Percentiles rank a stretch among this genome's conserved stretches.
Conservation (phyloP, 2,797 vertebrate species). For the Pterois miles region DNA sequence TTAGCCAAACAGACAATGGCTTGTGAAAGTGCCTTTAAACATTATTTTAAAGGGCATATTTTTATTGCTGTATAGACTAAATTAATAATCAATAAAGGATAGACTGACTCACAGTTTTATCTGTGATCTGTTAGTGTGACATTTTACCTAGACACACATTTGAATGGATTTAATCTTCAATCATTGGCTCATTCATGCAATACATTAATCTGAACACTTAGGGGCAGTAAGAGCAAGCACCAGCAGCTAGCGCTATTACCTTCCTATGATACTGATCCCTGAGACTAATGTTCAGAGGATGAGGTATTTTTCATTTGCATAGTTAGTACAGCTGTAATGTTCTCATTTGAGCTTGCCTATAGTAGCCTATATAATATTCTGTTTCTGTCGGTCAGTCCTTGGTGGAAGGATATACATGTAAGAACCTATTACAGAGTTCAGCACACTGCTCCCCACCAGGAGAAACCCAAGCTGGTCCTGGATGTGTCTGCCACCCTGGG, state of each 20-base stretch:
- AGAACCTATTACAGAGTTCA: neutral
- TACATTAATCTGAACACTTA: constrained; percentile 64
- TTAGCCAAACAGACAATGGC: too few relatives aligned
- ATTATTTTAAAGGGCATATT: too few relatives aligned
- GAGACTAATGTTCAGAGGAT: neutral
- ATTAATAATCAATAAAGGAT: neutral
- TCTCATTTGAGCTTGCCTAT: neutral
- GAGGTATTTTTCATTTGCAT: neutral
- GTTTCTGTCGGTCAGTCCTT: neutral
- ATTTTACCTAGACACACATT: neutral
- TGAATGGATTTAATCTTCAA: neutral
- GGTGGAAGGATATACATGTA: neutral
- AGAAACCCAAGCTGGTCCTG: constrained; percentile 61
- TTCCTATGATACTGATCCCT: neutral
- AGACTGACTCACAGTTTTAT: neutral
- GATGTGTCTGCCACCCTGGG: constrained; percentile 42
- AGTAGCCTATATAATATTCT: neutral
- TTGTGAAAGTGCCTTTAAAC: too few relatives aligned
- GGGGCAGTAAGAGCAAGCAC: constrained; percentile 70
- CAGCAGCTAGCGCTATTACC: neutral
- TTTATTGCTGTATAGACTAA: neutral
- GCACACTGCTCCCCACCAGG: constrained; percentile 14
- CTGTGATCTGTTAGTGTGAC: neutral
- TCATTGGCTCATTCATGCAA: constrained; percentile 7
- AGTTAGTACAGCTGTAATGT: neutral